Evolutionary conservation across 2,797 vertebrate genomes (phyloP).

Genomic region (Sparidentex hasta): DNA sequence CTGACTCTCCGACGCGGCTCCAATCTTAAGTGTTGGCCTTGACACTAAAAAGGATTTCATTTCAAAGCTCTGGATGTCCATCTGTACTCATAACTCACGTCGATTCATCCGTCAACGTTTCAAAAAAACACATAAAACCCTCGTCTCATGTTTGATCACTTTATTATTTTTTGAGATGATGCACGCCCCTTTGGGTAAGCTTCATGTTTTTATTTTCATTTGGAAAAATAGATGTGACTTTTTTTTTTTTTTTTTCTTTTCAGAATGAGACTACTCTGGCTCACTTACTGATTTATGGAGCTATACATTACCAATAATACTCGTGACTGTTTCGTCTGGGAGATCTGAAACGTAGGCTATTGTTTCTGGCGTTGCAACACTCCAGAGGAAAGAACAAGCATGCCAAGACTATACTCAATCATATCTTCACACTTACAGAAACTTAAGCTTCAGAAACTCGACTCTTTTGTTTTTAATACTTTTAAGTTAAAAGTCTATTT

Average conservation of each 20-base stretch:
- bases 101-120: slow-evolving; percentile 55
- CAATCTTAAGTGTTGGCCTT: slow-evolving; percentile 44
- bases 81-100: slow-evolving; percentile 48
- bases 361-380: slow-evolving; percentile 52
- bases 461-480: slow-evolving; percentile 26
- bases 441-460: background rate
- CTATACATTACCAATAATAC: slow-evolving; percentile 44
- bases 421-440: slow-evolving; percentile 15
- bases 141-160: slow-evolving; percentile 36
- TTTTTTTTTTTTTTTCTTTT: slow-evolving; percentile 29
- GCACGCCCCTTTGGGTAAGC: slow-evolving; percentile 10
- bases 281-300: slow-evolving; percentile 52
- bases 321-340: slow-evolving; percentile 33
- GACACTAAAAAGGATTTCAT: slow-evolving; percentile 48
- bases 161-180: slow-evolving; percentile 42
- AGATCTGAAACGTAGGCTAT: slow-evolving; percentile 31
- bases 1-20: slow-evolving; percentile 35
- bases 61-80: slow-evolving; percentile 62
- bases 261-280: slow-evolving; percentile 17
- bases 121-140: slow-evolving; percentile 38
- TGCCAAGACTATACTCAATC: slow-evolving; percentile 28
- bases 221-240: slow-evolving; percentile 16
- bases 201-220: slow-evolving; percentile 40
- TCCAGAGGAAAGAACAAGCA: slow-evolving; percentile 18
- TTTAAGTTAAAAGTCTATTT: slow-evolving; percentile 16